Evolutionary conservation across 2,797 vertebrate genomes (phyloP).

Genomic region (Phalloptychus januarius): DNA sequence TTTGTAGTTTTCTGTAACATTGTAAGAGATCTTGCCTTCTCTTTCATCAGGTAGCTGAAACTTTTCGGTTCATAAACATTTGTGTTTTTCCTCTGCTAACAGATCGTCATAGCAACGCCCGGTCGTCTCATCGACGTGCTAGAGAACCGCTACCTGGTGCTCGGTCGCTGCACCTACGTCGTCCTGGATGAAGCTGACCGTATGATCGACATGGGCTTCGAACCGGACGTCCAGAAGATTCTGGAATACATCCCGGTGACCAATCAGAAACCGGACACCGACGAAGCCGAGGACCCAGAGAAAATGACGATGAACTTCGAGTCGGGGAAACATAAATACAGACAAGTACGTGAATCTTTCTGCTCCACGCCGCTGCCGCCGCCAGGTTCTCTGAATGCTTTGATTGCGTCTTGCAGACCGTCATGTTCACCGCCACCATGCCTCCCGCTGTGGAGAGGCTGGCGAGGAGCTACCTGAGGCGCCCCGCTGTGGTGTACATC

Average conservation of each 20-base stretch:
- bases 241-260: constrained; percentile 98
- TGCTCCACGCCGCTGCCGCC: not conserved
- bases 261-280: constrained; percentile 98
- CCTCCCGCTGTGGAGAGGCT: constrained; percentile 93
- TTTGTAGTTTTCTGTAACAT: not conserved
- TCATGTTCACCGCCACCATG: constrained; percentile 99
- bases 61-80: not conserved
- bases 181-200: constrained; percentile 97
- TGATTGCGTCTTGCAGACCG: constrained; percentile 81
- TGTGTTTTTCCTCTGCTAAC: not conserved
- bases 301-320: constrained; percentile 98
- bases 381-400: not conserved
- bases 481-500: constrained; percentile 97
- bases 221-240: constrained; percentile 98
- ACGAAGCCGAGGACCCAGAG: constrained; percentile 97
- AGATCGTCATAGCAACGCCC: constrained; percentile 97
- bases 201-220: constrained; percentile 99
- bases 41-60: not conserved
- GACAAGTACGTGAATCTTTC: constrained; percentile 83
- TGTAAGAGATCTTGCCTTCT: not conserved
- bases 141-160: constrained; percentile 96
- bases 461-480: constrained; percentile 93
- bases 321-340: constrained; percentile 97
- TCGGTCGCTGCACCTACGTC: constrained; percentile 97
- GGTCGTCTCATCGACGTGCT: constrained; percentile 96